Percentiles rank a stretch among this genome's conserved stretches.
These are phyloP conservation scores for Spermophilus dauricus DNA, from an alignment of 2,113 vertebrate genomes.

Conservation along the genomic window DNA sequence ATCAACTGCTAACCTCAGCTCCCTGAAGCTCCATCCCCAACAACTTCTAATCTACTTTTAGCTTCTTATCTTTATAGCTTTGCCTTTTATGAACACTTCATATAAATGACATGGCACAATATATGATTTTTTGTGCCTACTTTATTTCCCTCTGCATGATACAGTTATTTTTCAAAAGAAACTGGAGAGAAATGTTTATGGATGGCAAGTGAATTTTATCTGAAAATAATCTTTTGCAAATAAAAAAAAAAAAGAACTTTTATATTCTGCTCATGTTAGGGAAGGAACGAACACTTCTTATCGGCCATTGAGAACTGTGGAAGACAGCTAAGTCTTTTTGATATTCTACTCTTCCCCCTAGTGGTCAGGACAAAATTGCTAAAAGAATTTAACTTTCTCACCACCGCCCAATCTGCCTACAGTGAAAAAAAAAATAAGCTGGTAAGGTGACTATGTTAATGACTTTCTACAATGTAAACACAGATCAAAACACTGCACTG, in stretches of 20 bases:
- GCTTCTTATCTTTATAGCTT: not conserved
- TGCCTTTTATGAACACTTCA: not conserved
- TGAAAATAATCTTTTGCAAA: not conserved
- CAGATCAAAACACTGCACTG: not conserved
- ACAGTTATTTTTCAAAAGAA: constrained; percentile 7
- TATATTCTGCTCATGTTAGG: not conserved
- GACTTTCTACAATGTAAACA: not conserved
- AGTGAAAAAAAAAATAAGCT: not conserved
- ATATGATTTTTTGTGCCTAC: not conserved
- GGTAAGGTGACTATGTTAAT: not conserved
- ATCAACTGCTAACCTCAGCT: not conserved
- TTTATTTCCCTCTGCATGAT: not conserved
- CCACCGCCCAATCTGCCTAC: no score
- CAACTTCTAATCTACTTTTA: not conserved
- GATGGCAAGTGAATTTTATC: not conserved
- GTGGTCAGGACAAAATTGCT: constrained; percentile 63
- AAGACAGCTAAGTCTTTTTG: not conserved
- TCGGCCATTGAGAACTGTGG: not conserved
- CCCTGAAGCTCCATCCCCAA: not conserved
- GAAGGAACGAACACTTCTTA: not conserved
- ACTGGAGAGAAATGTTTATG: not conserved
- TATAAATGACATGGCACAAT: not conserved
- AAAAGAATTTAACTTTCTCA: not conserved
- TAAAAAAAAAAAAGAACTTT: constrained; percentile 26
- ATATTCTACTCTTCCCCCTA: constrained; percentile 69